Base-by-base conservation (phyloP, 2,797 vertebrate genomes). In the Takifugu rubripes region DNA sequence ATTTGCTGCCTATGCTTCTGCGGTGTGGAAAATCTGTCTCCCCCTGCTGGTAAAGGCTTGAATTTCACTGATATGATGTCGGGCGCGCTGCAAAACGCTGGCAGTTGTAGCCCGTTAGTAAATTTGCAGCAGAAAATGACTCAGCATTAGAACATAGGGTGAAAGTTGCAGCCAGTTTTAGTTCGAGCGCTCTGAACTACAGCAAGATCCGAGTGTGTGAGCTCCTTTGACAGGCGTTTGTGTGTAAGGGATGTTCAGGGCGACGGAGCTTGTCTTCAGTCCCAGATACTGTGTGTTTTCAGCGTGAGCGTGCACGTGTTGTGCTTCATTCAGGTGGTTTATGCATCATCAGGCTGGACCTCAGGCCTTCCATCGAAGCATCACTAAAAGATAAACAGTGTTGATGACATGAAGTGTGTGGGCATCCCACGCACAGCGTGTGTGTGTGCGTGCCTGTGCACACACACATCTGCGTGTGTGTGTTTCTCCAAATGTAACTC, bases 371-470 rank as follows among this genome's bases (percentile, higher is more conserved):
- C 56, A 50, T 2, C 48, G 66, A 59, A 51, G 61, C 69, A 70
- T 77, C 61, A 49, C 58, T 45, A 53, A 70, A 59, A 69, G 60
- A 66, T 83, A 79, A 84, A 84, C 69, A 63, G 33, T 56, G 56
- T 66, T 74, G 68, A 82, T 79, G 70, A 79, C 79, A 27, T 61
- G 74, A 2, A 42, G 52, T 66, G 24, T 69, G 57, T 61, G 21
- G 52, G 57, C 54, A 45, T 74, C 61, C 59, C 40, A 54, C 68
- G 75, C 70, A 55, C 70, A 59, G 54, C 66, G 12, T 48, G 54
- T 45, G 59, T 52, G 59, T 50, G 60, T 50, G 56, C 51, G 57
- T 48, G 61, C 52, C 49, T 6, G 1, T 54, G 71, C 59, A 3
- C n/a, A 12, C 16, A 15, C 6, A 25, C 8, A 25, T 29, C 5